Conservation (phyloP, 2,113 vertebrate species). For the Copsychus sechellarum region DNA sequence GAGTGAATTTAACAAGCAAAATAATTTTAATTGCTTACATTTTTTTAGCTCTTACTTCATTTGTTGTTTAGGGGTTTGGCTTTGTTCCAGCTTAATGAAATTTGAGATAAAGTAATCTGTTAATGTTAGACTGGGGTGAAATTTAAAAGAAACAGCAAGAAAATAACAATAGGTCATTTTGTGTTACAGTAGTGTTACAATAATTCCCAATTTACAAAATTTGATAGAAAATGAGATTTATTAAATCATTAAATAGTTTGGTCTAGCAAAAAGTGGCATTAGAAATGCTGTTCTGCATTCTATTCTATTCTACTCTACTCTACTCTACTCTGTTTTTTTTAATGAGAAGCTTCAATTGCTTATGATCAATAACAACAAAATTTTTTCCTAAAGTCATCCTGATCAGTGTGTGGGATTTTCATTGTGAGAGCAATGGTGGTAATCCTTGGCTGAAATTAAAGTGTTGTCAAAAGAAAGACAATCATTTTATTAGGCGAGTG, state of each 20-base stretch:
- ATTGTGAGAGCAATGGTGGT: neutral
- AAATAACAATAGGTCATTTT: neutral
- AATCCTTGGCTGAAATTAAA: neutral
- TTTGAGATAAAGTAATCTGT: neutral
- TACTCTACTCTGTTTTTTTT: neutral
- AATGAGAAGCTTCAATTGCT: neutral
- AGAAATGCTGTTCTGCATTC: neutral
- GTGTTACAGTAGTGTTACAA: neutral
- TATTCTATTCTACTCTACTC: accelerated
- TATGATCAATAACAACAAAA: neutral
- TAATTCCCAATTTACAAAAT: neutral
- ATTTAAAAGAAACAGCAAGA: neutral
- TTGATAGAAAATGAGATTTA: neutral
- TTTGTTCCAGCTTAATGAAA: neutral
- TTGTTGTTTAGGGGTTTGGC: neutral
- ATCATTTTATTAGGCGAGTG: neutral
- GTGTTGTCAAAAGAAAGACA: neutral
- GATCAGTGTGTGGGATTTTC: neutral
- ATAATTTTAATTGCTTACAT: neutral
- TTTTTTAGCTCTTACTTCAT: neutral
- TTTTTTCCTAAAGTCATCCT: neutral
- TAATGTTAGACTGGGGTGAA: neutral
- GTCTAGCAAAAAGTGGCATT: neutral
- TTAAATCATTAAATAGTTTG: neutral
- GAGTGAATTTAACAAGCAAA: neutral